These are phyloP conservation scores for Glyphotaelius pellucidus DNA, from an alignment of 2,888 invertebrate genomes.

Conservation along the genomic window DNA sequence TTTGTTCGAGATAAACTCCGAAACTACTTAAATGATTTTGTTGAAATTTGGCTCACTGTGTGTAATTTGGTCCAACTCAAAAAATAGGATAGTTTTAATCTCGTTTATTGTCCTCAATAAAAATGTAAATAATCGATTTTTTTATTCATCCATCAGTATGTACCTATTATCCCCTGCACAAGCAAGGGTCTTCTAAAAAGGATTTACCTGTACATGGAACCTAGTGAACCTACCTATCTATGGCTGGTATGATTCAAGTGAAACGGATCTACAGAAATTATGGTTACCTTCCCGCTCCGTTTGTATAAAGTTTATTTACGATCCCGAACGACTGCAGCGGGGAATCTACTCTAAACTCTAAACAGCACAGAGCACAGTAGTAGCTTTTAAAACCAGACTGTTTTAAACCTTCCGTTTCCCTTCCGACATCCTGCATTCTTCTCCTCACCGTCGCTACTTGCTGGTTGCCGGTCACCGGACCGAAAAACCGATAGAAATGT, in stretches of 20 bases:
- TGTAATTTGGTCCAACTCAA: no score
- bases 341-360: not conserved
- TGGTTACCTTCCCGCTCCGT: not conserved
- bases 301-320: constrained; percentile 39
- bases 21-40: no score
- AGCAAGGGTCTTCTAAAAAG: no score
- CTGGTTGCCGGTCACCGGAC: not conserved
- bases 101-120: no score
- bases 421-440: constrained; percentile 52
- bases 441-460: constrained; percentile 31
- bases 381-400: constrained; percentile 36
- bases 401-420: constrained; percentile 48
- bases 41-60: no score
- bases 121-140: no score
- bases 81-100: no score
- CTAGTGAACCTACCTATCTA: not conserved
- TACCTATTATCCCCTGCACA: no score
- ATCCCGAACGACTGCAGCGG: not conserved
- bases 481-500: not conserved
- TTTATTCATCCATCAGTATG: no score
- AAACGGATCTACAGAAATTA: not conserved
- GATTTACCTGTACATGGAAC: no score
- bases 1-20: no score
- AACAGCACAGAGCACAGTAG: not conserved
- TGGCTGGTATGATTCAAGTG: not conserved